Percentiles rank a stretch among this genome's conserved stretches.
These are phyloP conservation scores for Mus minutoides DNA, from an alignment of 2,797 vertebrate genomes.

Conservation along the genomic window DNA sequence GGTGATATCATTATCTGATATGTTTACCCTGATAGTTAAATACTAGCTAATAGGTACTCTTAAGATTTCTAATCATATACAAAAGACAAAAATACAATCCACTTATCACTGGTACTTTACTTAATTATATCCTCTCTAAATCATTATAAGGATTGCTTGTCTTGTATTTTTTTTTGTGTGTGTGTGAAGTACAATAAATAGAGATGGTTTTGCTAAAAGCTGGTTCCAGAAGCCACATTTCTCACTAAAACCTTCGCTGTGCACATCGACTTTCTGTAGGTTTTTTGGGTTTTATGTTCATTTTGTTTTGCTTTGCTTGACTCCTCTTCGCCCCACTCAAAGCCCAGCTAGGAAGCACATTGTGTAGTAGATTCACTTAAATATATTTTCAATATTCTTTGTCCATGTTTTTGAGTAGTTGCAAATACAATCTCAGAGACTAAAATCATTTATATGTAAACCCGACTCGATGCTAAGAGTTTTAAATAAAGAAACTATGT, in stretches of 20 bases:
- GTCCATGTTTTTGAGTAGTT: not conserved
- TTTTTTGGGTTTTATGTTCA: not conserved
- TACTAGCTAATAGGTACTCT: slow-evolving; percentile 2
- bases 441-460: not conserved
- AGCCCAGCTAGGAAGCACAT: not conserved
- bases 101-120: not conserved
- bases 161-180: not conserved
- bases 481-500: not conserved
- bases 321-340: not conserved
- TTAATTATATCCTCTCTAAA: not conserved
- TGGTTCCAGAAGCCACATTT: not conserved
- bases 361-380: not conserved
- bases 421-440: not conserved
- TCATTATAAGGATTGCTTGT: not conserved
- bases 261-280: not conserved
- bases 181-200: slow-evolving; percentile 17
- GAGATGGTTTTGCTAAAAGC: not conserved
- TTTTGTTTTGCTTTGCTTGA: not conserved
- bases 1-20: not conserved
- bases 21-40: not conserved
- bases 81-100: not conserved
- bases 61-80: slow-evolving; percentile 32
- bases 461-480: not conserved
- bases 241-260: not conserved
- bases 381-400: not conserved